Evolutionary conservation across 2,113 vertebrate genomes (phyloP).

Genomic region (Limnothrissa miodon): DNA sequence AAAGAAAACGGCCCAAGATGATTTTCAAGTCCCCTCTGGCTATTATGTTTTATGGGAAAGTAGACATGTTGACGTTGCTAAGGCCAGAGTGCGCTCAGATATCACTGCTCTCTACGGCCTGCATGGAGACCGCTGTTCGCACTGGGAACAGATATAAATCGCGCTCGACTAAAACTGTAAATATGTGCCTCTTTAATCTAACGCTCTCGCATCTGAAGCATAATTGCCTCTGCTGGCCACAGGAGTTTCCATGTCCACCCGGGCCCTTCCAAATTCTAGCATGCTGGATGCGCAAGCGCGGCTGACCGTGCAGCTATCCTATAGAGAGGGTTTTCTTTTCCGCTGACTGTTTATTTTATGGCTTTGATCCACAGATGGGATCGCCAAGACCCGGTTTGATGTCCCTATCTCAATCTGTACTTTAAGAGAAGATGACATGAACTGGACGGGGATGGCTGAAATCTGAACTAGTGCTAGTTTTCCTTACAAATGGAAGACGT

Average conservation of each 20-base stretch:
- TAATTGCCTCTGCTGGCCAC: background rate
- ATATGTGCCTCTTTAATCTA: slow-evolving; percentile 9
- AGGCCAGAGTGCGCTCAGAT: background rate
- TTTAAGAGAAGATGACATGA: background rate
- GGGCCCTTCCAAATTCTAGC: background rate
- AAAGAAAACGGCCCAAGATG: background rate
- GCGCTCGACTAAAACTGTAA: background rate
- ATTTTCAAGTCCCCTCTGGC: background rate
- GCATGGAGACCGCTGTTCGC: background rate
- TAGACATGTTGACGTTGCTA: slow-evolving; percentile 4
- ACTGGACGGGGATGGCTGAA: background rate
- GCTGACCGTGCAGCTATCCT: background rate
- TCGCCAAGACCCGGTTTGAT: slow-evolving; percentile 5
- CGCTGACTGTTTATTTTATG: background rate
- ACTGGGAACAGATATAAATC: background rate
- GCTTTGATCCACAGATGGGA: background rate
- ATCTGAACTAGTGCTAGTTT: background rate
- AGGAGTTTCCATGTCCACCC: background rate
- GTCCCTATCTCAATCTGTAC: background rate
- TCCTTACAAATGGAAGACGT: background rate
- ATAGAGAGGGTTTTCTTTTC: background rate
- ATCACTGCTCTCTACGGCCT: background rate
- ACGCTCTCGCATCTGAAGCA: background rate
- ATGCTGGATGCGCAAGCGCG: background rate
- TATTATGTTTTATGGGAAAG: slow-evolving; percentile 10